A percentile compares a stretch with the other conserved stretches of the same genome.
Evolutionary conservation across 1,140 invertebrate species (phyloP).

Genomic region (Cylas formicarius): DNA sequence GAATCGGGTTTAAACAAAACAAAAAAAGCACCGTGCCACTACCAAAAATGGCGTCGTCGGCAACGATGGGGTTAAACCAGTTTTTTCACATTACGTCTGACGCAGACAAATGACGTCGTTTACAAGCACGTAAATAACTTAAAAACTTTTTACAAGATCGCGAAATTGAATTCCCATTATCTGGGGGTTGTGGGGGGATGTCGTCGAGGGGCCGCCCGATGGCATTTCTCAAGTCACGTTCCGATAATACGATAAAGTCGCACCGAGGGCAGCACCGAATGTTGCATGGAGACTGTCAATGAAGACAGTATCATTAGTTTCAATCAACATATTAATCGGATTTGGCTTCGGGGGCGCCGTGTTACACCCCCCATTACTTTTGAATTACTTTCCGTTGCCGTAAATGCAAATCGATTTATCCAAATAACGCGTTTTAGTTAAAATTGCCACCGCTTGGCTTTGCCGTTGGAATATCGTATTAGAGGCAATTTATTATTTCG

Average conservation of each 20-base stretch:
- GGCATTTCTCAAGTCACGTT: slow-evolving; percentile 24
- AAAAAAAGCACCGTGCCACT: too few relatives aligned
- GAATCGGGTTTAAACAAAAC: too few relatives aligned
- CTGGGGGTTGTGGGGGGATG: neutral
- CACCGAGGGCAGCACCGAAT: slow-evolving; percentile 24
- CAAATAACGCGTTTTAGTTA: too few relatives aligned
- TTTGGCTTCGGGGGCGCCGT: slow-evolving; percentile 21
- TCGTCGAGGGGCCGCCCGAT: neutral
- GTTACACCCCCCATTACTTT: slow-evolving; percentile 34
- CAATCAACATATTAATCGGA: slow-evolving; percentile 42
- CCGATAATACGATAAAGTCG: slow-evolving; percentile 23
- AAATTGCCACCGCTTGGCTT: too few relatives aligned
- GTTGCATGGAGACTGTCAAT: slow-evolving; percentile 33
- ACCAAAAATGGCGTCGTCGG: too few relatives aligned
- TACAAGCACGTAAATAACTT: slow-evolving; percentile 17
- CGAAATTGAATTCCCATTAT: slow-evolving; percentile 22
- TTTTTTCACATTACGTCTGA: too few relatives aligned
- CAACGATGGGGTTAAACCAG: too few relatives aligned
- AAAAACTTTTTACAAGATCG: slow-evolving; percentile 21
- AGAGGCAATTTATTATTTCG: too few relatives aligned
- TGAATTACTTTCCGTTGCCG: slow-evolving; percentile 9
- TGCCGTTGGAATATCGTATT: too few relatives aligned
- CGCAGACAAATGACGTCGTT: neutral
- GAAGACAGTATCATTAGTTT: slow-evolving; percentile 40
- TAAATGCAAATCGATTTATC: too few relatives aligned